Evolutionary conservation across 2,113 vertebrate genomes (phyloP), one percentile per base, ranked within the genome.

Genomic region (Callorhinus ursinus): DNA sequence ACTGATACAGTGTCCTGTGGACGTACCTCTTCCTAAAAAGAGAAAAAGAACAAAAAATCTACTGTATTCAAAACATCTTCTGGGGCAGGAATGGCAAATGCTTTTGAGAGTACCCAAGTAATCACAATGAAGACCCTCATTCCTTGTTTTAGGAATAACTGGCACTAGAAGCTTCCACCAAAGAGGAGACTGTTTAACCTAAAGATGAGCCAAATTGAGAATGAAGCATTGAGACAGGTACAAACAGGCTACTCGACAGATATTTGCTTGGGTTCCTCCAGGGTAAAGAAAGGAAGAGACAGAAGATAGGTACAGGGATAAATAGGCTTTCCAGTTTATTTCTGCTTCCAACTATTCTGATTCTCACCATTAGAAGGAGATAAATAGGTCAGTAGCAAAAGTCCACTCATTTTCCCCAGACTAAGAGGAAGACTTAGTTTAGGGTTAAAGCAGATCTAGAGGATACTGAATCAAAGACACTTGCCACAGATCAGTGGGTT

Each of bases 1-100:
- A 99, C 99, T 0, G 99, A 99, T 42, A 99, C 99, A 0, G 99
- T 99, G 98, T 99, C 99, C 98, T 99, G 99, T 51, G 99, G 99
- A 98, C 99, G 99, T 93, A 99, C 99, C 82, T 99, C 99, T 98
- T 99, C 99, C 99, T 99, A 98, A 8, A 82, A 94, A 72, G 0
- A 93, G 4, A 95, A 79, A 95, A 0, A 4, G 0, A 88, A 36
- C 16, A 2, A 55, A 55, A 22, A 19, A 22, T 79, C 59, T 65
- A 84, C 53, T 46, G 2, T 90, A n/a, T 63, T n/a, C 39, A 67
- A 87, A 93, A 51, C 31, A 53, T 39, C 55, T 84, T 82, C 74
- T n/a, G 77, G n/a, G 42, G 81, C 57, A 88, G 53, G 89, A 90
- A 97, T 16, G 77, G 51, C 31, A 90, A 49, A 77, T 76, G 51